Percentiles rank a stretch among this genome's conserved stretches.
Conservation (phyloP, 2,888 invertebrate species). For the Megaustenia siamemsis region DNA sequence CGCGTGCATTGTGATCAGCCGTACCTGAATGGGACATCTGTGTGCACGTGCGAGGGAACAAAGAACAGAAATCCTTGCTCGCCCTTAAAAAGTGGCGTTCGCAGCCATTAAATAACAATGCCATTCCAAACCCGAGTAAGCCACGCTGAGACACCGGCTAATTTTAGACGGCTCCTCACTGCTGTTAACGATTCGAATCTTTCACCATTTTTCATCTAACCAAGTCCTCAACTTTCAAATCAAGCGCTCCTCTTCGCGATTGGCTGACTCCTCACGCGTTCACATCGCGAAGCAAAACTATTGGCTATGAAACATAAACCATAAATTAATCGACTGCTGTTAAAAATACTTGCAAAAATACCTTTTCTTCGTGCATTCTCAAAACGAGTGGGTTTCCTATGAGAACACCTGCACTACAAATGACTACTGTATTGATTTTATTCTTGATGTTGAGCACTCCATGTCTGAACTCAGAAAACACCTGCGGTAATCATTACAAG, state of each 20-base stretch:
- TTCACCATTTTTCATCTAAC: background rate
- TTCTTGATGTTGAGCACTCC: background rate
- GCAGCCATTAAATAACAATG: slow-evolving; percentile 28
- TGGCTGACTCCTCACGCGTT: background rate
- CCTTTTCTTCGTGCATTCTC: background rate
- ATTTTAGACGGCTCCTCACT: background rate
- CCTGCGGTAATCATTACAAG: slow-evolving; percentile 33
- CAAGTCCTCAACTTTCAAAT: background rate
- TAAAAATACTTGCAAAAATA: background rate
- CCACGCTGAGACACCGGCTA: slow-evolving; percentile 13
- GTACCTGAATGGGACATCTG: slow-evolving; percentile 46
- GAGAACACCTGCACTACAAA: slow-evolving; percentile 33
- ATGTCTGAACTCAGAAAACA: background rate
- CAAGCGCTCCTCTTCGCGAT: background rate
- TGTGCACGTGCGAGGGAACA: slow-evolving; percentile 41
- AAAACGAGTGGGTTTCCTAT: slow-evolving; percentile 13
- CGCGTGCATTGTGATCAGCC: slow-evolving; percentile 21
- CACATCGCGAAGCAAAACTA: background rate
- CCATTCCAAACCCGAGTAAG: slow-evolving; percentile 1
- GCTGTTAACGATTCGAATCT: background rate
- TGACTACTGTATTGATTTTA: slow-evolving; percentile 24
- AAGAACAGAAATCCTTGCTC: slow-evolving; percentile 41
- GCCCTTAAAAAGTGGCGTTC: slow-evolving; percentile 37
- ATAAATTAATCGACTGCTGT: background rate
- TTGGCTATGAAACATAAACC: background rate